Percentiles rank a stretch among this genome's conserved stretches.
These are phyloP conservation scores for Varanus salvator DNA, from an alignment of 2,113 vertebrate genomes.

Conservation along the genomic window DNA sequence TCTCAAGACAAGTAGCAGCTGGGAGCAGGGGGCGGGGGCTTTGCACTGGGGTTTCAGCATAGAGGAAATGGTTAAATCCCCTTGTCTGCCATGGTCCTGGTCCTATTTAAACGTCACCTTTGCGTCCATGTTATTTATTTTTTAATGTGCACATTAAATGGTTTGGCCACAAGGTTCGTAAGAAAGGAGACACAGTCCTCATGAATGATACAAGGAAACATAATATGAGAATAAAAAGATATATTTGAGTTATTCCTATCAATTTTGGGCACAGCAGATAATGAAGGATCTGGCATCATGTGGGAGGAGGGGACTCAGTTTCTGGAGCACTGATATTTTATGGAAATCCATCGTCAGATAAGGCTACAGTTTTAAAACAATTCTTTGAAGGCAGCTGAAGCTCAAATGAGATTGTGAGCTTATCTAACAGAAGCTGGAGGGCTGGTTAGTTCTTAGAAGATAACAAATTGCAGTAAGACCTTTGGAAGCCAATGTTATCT, in stretches of 20 bases:
- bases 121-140: background rate
- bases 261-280: background rate
- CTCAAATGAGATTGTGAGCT: conserved; percentile 52
- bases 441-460: conserved; percentile 50
- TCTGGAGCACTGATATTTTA: conserved; percentile 17
- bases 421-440: conserved; percentile 43
- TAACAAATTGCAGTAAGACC: conserved; percentile 16
- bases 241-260: conserved; percentile 1
- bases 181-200: conserved; percentile 5
- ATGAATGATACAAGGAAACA: background rate
- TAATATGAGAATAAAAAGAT: conserved; percentile 36
- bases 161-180: background rate
- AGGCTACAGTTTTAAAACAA: conserved; percentile 19
- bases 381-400: conserved; percentile 39
- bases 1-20: background rate
- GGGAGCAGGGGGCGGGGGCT: too few relatives aligned
- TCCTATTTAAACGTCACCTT: background rate
- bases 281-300: conserved; percentile 15
- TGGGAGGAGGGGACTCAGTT: background rate
- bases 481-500: conserved; percentile 38
- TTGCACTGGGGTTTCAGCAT: background rate
- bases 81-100: too few relatives aligned
- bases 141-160: background rate
- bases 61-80: background rate
- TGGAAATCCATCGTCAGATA: conserved; percentile 23